Evolutionary conservation across 1,140 invertebrate species (phyloP).

Genomic region (Kradibia gibbosae): DNA sequence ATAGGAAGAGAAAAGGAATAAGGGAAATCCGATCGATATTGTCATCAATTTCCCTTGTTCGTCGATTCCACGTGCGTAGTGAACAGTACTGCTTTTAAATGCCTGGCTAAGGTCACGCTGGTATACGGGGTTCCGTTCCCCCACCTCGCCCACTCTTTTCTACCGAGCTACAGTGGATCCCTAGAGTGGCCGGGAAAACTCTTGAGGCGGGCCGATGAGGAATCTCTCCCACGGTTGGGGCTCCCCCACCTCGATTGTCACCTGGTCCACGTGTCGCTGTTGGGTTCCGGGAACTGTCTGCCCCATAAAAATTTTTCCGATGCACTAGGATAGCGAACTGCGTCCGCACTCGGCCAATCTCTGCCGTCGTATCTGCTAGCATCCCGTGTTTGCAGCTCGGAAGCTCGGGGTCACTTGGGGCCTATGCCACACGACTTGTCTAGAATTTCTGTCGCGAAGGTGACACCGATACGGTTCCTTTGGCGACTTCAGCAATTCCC

Average conservation of each 20-base stretch:
- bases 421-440: no score
- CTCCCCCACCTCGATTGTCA: not conserved
- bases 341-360: not conserved
- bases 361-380: no score
- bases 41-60: not conserved
- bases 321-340: not conserved
- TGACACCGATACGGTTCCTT: no score
- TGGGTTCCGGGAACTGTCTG: not conserved
- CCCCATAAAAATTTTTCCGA: not conserved
- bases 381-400: no score
- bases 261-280: not conserved
- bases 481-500: no score
- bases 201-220: not conserved
- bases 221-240: not conserved
- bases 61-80: not conserved
- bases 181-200: not conserved
- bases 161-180: no score
- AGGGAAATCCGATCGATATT: not conserved
- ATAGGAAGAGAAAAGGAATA: no score
- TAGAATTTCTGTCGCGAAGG: no score
- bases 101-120: not conserved
- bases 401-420: no score
- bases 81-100: not conserved
- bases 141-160: no score
- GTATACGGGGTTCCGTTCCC: no score